Evolutionary conservation across 2,113 vertebrate species (phyloP).

Genomic region (Myotis davidii): DNA sequence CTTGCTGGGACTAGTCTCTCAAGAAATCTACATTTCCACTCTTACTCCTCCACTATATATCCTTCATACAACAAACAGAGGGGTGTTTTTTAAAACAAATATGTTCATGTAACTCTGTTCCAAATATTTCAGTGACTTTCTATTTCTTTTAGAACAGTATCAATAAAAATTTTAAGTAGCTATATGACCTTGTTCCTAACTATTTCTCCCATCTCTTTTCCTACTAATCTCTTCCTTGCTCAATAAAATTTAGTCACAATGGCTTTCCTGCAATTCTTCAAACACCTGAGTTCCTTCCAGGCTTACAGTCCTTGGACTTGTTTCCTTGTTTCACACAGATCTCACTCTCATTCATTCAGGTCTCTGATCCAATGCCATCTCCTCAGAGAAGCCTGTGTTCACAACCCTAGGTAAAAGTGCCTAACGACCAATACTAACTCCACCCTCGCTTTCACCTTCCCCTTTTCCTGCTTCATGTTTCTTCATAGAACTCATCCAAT

Average conservation of each 20-base stretch:
- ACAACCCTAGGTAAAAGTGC: neutral
- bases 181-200: neutral
- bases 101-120: neutral
- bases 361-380: neutral
- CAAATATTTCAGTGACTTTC: neutral
- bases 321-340: neutral
- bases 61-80: neutral
- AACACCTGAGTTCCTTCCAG: neutral
- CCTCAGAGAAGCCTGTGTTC: neutral
- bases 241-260: neutral
- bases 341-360: neutral
- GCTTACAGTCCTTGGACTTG: neutral
- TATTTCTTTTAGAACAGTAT: neutral
- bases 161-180: neutral
- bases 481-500: neutral
- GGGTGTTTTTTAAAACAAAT: neutral
- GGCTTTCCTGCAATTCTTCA: neutral
- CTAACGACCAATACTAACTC: neutral
- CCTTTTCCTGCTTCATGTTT: neutral
- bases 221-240: neutral
- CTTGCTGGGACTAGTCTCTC: neutral
- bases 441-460: neutral
- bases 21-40: neutral
- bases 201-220: neutral
- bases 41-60: neutral